Evolutionary conservation across 2,888 invertebrate genomes (phyloP), one percentile per base, ranked within the genome.

Genomic region (Leucophora obtusa): DNA sequence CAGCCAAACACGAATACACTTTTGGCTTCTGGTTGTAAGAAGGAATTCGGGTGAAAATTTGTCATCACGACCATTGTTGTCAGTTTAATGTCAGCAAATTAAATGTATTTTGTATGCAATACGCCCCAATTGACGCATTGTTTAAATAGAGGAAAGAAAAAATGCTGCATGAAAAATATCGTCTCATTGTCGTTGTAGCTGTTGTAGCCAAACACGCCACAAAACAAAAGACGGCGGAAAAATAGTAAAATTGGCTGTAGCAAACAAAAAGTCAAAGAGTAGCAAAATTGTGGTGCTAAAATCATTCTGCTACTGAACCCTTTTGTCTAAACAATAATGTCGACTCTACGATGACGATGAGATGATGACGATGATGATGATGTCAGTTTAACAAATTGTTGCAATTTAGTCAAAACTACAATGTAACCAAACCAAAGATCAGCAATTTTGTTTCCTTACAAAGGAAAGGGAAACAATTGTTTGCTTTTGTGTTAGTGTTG

Each of bases 381-480:
- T 85, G 85, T 84, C 85, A 84, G 84, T 83, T 75, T 83, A 84
- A 85, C 83, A 85, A 85, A 85, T 85, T 83, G 83, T 78, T 79
- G 83, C 85, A 85, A 85, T 85, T 85, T 85, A 76, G 15, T 70
- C 53, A 63, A 62, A 60, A 51, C 68, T 70, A 70, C 43, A 24
- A 28, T 28, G 28, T 28, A 28, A 28, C 28, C 54, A 47, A 28
- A 50, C 43, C 43, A 35, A 71, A 65, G 80, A 82, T 79, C 77
- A 77, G 73, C 59, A 79, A 54, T 65, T n/a, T 68, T 62, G 8
- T 24, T 24, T 7, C 43, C 60, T 51, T n/a, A 10, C 4, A 4
- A 35, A 60, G 73, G 70, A 77, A 70, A 51, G 66, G 81, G 73
- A 77, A 74, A 71, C 73, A 66, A 66, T 81, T 77, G 73, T 81